Evolutionary conservation across 2,113 vertebrate genomes (phyloP).

Genomic region (Balaenoptera acutorostrata): DNA sequence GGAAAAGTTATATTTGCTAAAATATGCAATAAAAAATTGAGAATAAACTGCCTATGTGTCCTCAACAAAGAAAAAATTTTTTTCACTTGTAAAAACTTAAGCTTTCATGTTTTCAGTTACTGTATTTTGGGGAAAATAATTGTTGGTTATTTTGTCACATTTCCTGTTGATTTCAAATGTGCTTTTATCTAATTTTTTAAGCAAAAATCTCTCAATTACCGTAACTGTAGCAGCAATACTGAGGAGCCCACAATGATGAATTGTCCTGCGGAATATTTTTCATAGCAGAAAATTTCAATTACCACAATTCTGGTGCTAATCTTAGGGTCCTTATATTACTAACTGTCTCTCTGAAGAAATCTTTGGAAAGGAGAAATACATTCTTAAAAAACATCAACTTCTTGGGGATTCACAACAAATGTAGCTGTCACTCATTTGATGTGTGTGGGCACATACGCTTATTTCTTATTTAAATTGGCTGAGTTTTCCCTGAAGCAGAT

Average conservation of each 20-base stretch:
- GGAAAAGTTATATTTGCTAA: neutral
- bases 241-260: slow-evolving; percentile 3
- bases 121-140: neutral
- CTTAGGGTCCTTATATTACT: neutral
- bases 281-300: slow-evolving; percentile 45
- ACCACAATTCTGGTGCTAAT: neutral
- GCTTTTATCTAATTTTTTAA: slow-evolving; percentile 36
- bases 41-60: neutral
- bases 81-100: neutral
- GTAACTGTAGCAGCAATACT: neutral
- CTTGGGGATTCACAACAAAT: neutral
- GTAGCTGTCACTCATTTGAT: neutral
- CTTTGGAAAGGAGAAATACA: neutral
- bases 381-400: neutral
- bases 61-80: neutral
- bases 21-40: neutral
- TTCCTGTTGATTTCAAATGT: slow-evolving; percentile 47
- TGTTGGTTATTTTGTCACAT: slow-evolving; percentile 25
- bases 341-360: slow-evolving; percentile 17
- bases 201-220: slow-evolving; percentile 47
- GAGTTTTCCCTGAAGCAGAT: neutral
- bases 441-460: neutral
- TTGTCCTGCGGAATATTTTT: neutral
- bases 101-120: slow-evolving; percentile 16
- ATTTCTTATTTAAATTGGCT: neutral